Evolutionary conservation across 2,113 vertebrate species (phyloP).

Genomic region (Crotalus tigris): DNA sequence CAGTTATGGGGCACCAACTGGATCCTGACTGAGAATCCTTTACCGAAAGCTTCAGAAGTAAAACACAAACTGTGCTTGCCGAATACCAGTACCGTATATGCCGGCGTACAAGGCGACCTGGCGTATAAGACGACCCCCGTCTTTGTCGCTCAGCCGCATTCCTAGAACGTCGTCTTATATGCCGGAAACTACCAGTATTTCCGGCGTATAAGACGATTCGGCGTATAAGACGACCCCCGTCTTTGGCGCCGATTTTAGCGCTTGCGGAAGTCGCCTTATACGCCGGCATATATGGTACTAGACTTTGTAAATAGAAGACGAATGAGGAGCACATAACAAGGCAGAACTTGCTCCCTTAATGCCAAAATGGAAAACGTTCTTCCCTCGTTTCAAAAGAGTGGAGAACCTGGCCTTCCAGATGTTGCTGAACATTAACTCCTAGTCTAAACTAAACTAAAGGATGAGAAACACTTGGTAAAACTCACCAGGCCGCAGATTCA

Average conservation of each 20-base stretch:
- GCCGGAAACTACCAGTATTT: too few relatives aligned
- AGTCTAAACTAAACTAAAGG: background rate
- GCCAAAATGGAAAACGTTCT: background rate
- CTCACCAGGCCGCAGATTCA: constrained; percentile 88
- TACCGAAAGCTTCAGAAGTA: background rate
- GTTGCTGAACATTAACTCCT: too few relatives aligned
- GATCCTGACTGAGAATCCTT: background rate
- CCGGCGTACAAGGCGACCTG: too few relatives aligned
- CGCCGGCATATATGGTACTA: too few relatives aligned
- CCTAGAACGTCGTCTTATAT: too few relatives aligned
- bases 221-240: too few relatives aligned
- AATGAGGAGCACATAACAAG: background rate
- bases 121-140: too few relatives aligned
- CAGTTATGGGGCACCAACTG: background rate
- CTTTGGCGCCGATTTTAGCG: too few relatives aligned
- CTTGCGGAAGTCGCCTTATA: too few relatives aligned
- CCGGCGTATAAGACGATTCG: too few relatives aligned
- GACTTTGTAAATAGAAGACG: background rate
- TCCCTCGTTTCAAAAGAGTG: background rate
- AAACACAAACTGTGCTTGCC: background rate
- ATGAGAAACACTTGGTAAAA: background rate
- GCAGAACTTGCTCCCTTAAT: background rate
- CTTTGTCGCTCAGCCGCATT: too few relatives aligned
- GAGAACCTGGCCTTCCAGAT: background rate
- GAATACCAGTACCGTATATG: background rate